Percentiles rank a stretch among this genome's conserved stretches.
phyloP scores from a whole-genome alignment of 35 echinoderm and acorn worm species.

The Holothuria glaberrima region DNA sequence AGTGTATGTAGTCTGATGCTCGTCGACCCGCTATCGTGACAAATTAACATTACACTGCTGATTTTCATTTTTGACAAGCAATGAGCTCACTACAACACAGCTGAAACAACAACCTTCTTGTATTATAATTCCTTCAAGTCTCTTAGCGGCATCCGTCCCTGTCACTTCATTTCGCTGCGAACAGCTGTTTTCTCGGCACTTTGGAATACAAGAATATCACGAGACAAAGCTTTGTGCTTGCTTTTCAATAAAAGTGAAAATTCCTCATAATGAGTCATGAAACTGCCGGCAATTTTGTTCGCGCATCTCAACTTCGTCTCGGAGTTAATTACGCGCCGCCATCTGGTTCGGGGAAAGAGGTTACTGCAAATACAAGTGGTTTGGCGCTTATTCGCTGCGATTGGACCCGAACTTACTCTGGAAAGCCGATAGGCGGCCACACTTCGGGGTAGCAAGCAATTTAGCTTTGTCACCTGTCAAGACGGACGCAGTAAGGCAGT shows the following conservation, averaged over 20 bases:
- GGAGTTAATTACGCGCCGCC: slow-evolving; percentile 45
- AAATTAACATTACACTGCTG: not conserved
- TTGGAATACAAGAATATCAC: slow-evolving; percentile 52
- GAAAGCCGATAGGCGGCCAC: slow-evolving; percentile 10
- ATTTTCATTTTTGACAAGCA: not conserved
- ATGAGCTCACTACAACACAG: not conserved
- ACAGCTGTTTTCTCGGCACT: slow-evolving; percentile 53
- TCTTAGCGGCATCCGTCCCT: slow-evolving; percentile 34
- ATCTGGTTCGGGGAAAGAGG: slow-evolving; percentile 49
- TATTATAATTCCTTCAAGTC: not conserved
- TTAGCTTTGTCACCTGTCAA: slow-evolving; percentile 54
- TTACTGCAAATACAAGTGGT: slow-evolving; percentile 56
- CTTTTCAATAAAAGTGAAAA: slow-evolving; percentile 66
- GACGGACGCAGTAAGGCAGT: slow-evolving; percentile 36
- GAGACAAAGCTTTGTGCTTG: slow-evolving; percentile 47
- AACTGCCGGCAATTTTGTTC: slow-evolving; percentile 57
- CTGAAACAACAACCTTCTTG: not conserved
- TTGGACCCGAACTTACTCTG: not conserved
- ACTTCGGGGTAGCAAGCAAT: slow-evolving; percentile 54
- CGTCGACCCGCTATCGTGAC: too few species aligned
- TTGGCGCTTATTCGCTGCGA: slow-evolving; percentile 34
- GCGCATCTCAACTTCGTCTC: slow-evolving; percentile 31
- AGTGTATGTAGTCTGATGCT: too few species aligned
- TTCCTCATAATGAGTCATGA: slow-evolving; percentile 65
- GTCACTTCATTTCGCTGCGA: slow-evolving; percentile 21